phyloP scores from a whole-genome alignment of 2,113 vertebrate species.

The Oreochromis spilurus region DNA sequence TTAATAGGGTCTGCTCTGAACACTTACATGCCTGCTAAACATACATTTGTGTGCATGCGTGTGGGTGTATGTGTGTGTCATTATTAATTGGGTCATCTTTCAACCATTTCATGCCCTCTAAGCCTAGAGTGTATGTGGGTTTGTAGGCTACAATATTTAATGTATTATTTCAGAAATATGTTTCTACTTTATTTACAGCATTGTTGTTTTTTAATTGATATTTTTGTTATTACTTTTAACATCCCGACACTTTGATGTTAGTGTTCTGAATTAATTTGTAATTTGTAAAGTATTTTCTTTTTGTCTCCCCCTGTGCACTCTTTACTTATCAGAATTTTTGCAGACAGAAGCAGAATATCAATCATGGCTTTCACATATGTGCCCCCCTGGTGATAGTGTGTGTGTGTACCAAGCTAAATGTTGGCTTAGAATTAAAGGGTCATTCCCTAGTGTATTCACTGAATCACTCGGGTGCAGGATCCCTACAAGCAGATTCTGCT shows the following conservation, averaged over 20 bases:
- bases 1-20: constrained; percentile 68
- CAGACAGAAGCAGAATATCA: constrained; percentile 61
- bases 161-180: background rate
- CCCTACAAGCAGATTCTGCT: background rate
- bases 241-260: background rate
- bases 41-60: constrained; percentile 33
- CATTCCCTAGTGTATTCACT: constrained; percentile 46
- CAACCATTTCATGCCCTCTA: constrained; percentile 51
- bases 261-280: background rate
- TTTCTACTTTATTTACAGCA: background rate
- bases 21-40: constrained; percentile 72
- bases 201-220: background rate
- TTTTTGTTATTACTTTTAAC: background rate
- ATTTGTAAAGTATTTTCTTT: background rate
- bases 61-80: constrained; percentile 23
- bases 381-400: constrained; percentile 29
- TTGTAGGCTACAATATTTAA: constrained; percentile 14
- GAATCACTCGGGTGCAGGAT: constrained; percentile 38
- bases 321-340: constrained; percentile 51
- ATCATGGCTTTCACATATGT: constrained; percentile 15
- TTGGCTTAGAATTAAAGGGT: constrained; percentile 64
- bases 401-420: constrained; percentile 37
- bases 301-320: background rate
- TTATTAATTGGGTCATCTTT: constrained; percentile 64
- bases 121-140: constrained; percentile 18